Evolutionary conservation across 2,888 invertebrate species (phyloP).

Genomic region (Agrilus mali): DNA sequence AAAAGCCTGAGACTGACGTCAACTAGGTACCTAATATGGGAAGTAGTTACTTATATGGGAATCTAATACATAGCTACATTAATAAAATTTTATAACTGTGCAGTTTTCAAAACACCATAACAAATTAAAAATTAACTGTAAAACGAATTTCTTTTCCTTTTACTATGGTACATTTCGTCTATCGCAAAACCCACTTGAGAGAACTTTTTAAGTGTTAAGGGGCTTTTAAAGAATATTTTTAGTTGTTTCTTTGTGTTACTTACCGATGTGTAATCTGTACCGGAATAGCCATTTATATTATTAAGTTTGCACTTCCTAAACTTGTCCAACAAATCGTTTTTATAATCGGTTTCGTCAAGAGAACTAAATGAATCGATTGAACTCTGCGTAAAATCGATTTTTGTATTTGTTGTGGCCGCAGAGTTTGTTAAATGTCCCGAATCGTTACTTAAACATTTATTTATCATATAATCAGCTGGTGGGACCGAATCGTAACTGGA

Average conservation of each 20-base stretch:
- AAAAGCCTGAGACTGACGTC: too few relatives aligned
- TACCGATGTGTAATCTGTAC: too few relatives aligned
- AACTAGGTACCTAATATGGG: too few relatives aligned
- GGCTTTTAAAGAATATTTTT: constrained; percentile 7
- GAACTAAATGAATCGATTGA: constrained; percentile 33
- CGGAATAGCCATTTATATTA: constrained; percentile 10
- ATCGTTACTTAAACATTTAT: constrained; percentile 25
- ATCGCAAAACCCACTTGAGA: too few relatives aligned
- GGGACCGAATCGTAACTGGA: constrained; percentile 33
- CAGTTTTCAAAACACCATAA: too few relatives aligned
- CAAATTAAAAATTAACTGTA: too few relatives aligned
- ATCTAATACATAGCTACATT: too few relatives aligned
- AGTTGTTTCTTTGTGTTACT: too few relatives aligned
- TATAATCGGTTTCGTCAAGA: constrained; percentile 32
- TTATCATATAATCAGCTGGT: constrained; percentile 10
- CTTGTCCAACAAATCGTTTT: constrained; percentile 24
- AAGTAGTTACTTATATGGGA: too few relatives aligned
- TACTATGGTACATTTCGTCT: too few relatives aligned
- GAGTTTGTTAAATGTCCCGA: constrained; percentile 32
- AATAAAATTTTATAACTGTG: too few relatives aligned
- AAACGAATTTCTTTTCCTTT: too few relatives aligned
- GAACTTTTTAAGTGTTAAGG: constrained; percentile 9
- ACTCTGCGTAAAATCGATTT: constrained; percentile 31
- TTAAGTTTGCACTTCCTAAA: constrained; percentile 26
- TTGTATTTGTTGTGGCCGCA: constrained; percentile 23